Conservation (phyloP, 2,797 vertebrate genomes). For the Peromyscus nudipes region DNA sequence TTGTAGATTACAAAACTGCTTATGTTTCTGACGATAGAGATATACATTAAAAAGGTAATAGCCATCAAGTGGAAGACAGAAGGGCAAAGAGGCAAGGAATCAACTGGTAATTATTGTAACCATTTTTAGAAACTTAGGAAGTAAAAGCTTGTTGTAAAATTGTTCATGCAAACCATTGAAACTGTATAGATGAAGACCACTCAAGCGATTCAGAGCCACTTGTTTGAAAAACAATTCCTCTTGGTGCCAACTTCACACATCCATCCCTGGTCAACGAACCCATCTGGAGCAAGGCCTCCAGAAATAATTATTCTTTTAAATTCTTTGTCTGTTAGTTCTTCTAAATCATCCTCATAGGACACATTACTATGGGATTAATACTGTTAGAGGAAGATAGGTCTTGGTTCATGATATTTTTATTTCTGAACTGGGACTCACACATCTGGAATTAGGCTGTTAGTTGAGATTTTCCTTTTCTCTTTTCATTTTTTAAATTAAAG, state of each 20-base stretch:
- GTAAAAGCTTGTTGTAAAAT: background rate
- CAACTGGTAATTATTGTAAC: background rate
- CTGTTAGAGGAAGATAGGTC: background rate
- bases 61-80: too few relatives aligned
- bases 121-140: background rate
- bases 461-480: background rate
- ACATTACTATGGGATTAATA: background rate
- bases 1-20: background rate
- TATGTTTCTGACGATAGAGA: background rate
- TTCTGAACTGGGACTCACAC: background rate
- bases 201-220: background rate
- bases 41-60: too few relatives aligned
- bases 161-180: background rate
- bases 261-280: background rate
- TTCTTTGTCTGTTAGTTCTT: background rate
- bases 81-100: background rate
- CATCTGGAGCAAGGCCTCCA: background rate
- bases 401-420: background rate
- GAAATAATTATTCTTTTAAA: background rate
- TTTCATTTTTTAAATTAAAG: too few relatives aligned
- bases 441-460: background rate
- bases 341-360: background rate
- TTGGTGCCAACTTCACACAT: background rate
- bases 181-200: background rate
- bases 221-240: background rate